Evolutionary conservation across 2,888 invertebrate genomes (phyloP).

Genomic region (Margaritifera margaritifera): DNA sequence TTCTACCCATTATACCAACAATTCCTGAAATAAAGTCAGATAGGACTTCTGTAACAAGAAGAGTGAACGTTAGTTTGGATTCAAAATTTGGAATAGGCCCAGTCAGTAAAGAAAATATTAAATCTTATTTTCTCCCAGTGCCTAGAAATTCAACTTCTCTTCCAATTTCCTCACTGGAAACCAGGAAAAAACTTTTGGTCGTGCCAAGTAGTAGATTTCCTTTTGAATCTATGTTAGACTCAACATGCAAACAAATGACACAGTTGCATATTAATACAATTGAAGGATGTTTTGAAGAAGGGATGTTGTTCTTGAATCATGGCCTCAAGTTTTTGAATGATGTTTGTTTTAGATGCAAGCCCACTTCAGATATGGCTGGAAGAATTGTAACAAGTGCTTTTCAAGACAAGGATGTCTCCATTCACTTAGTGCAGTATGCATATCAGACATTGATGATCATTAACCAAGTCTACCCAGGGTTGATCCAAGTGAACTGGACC

Average conservation of each 20-base stretch:
- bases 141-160: no score
- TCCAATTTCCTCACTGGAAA: no score
- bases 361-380: slow-evolving; percentile 17
- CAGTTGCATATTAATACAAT: slow-evolving; percentile 33
- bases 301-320: slow-evolving; percentile 26
- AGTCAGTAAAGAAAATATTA: no score
- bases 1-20: no score
- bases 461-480: slow-evolving; percentile 28
- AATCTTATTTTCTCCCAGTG: no score
- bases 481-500: slow-evolving; percentile 38
- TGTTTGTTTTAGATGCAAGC: slow-evolving; percentile 24
- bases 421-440: slow-evolving; percentile 7
- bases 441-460: slow-evolving; percentile 29
- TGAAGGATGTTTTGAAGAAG: slow-evolving; percentile 37
- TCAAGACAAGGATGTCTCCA: background rate
- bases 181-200: no score
- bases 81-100: no score
- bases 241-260: slow-evolving; percentile 9
- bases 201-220: no score
- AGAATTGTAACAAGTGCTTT: slow-evolving; percentile 27
- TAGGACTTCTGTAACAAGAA: no score
- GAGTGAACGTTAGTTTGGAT: no score
- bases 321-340: slow-evolving; percentile 32
- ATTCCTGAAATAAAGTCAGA: no score
- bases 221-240: no score